Evolutionary conservation across 2,113 vertebrate species (phyloP), one percentile per base, ranked within the genome.

Genomic region (Stegastes partitus): DNA sequence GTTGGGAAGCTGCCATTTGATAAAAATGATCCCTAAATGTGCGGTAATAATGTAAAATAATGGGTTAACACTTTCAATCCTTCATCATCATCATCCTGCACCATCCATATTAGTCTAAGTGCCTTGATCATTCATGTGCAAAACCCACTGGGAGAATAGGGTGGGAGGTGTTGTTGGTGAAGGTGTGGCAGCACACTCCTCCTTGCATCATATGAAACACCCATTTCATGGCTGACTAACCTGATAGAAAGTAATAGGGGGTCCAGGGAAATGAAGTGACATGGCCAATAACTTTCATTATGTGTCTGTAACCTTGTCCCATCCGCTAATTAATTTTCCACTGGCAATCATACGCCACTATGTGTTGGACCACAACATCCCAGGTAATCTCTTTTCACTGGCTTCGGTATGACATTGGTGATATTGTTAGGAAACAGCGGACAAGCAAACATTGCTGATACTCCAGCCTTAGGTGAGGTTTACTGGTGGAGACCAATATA

Each of bases 221-320:
- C 91, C 84, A 94, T 95, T 95, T 95, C 94, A 95, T 77, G 83
- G 90, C 83, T 63, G 92, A 85, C 92, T 94, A 87, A 73, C 74
- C 86, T 89, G 90, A 92, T 91, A 85, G 91, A 93, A 90, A 92
- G 88, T 93, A 92, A 94, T 92, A 89, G 85, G 79, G 82, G 85
- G 77, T 79, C 68, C 47, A 64, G 77, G 86, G 88, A 79, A 85
- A 90, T 91, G 83, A 93, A 93, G 91, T 92, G 91, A 93, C 94
- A 95, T 87, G 87, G 76, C 83, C 93, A 92, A 93, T 93, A 92
- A 93, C 87, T 91, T 94, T 92, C 88, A 93, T 94, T 94, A 94
- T 77, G 89, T 91, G 89, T 91, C 87, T 83, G 82, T 91, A 94
- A 92, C 92, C 93, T 92, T 91, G 90, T 92, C 83, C 78, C 75